These are phyloP conservation scores for Tyto alba DNA, from an alignment of 2,113 vertebrate species.

Conservation along the genomic window DNA sequence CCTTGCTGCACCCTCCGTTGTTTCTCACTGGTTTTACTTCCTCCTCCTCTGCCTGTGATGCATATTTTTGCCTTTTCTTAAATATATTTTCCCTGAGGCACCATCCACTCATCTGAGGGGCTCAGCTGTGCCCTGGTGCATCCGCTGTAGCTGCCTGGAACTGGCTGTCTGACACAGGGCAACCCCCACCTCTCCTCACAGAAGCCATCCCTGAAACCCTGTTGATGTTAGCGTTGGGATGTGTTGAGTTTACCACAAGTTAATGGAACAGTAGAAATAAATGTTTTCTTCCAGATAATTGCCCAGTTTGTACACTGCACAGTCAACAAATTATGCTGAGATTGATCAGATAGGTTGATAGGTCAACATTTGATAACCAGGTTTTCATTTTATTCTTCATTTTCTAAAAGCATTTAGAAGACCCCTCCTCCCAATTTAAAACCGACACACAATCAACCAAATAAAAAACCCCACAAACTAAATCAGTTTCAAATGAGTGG, in stretches of 20 bases:
- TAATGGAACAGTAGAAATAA: not conserved
- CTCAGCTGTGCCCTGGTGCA: not conserved
- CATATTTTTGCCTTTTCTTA: not conserved
- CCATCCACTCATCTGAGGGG: not conserved
- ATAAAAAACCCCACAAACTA: not conserved
- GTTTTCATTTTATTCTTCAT: not conserved
- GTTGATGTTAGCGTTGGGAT: not conserved
- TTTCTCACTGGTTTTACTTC: not conserved
- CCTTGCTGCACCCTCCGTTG: not conserved
- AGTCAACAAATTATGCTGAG: not conserved
- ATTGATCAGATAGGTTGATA: accelerated
- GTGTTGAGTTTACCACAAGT: not conserved
- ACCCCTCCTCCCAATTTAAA: accelerated
- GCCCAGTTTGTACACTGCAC: not conserved
- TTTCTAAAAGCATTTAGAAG: not conserved
- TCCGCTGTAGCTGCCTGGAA: accelerated
- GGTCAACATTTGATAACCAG: not conserved
- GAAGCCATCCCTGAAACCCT: accelerated
- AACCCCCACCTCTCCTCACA: not conserved
- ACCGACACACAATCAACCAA: not conserved
- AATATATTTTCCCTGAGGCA: not conserved
- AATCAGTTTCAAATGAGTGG: not conserved
- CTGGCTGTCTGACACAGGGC: not conserved
- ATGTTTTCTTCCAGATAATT: not conserved
- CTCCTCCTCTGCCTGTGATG: not conserved